These are phyloP conservation scores for Pogonophryne albipinna DNA, from an alignment of 2,797 vertebrate genomes.

Conservation along the genomic window DNA sequence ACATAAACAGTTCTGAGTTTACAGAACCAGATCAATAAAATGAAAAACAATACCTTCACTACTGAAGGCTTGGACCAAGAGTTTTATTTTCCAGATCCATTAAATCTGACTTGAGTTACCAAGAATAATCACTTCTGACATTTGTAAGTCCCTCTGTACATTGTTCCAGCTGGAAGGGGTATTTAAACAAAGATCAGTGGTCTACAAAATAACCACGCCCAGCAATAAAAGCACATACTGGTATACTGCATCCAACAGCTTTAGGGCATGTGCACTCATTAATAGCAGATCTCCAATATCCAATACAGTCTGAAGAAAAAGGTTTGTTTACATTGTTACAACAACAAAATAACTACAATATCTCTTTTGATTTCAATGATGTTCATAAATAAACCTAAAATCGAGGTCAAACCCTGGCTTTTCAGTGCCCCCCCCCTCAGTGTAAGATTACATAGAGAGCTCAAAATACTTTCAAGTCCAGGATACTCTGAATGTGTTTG, in stretches of 20 bases:
- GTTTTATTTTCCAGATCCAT: constrained; percentile 19
- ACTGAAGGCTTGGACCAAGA: constrained; percentile 7
- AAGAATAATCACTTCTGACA: constrained; percentile 39
- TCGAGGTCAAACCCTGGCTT: neutral
- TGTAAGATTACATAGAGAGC: neutral
- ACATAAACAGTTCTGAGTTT: neutral
- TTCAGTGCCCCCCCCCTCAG: neutral
- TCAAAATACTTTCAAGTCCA: constrained; percentile 37
- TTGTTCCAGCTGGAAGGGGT: constrained; percentile 43
- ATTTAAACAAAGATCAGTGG: constrained; percentile 27
- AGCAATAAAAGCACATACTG: constrained; percentile 3
- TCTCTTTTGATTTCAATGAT: neutral
- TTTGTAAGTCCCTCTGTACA: constrained; percentile 28
- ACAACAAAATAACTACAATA: neutral
- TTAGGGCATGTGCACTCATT: neutral
- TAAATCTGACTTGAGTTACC: constrained; percentile 23
- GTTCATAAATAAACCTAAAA: neutral
- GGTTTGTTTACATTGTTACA: neutral
- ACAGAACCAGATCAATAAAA: constrained; percentile 11
- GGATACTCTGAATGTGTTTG: constrained; percentile 56
- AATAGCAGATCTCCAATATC: neutral
- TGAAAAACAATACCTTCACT: constrained; percentile 1
- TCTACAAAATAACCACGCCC: constrained; percentile 26
- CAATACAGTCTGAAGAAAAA: neutral
- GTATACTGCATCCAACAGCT: constrained; percentile 13